Evolutionary conservation across 2,113 vertebrate genomes (phyloP).

Genomic region (Brachyhypopomus occidentalis): DNA sequence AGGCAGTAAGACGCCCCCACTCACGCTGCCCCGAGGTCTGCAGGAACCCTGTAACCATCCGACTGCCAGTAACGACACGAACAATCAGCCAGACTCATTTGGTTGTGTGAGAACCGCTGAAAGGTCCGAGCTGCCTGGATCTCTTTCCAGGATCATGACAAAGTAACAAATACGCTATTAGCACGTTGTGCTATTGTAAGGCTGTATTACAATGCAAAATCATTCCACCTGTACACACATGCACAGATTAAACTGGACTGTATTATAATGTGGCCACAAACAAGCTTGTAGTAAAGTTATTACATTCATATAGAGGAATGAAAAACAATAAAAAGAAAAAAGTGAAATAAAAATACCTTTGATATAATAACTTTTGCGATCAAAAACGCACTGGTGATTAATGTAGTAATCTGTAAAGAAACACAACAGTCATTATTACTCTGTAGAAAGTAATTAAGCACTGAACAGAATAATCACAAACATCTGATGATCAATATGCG

Average conservation of each 20-base stretch:
- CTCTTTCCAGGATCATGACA: background rate
- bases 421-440: background rate
- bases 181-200: too few species aligned
- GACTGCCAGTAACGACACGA: background rate
- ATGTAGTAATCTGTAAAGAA: conserved; percentile 86
- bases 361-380: conserved; percentile 94
- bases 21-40: too few species aligned
- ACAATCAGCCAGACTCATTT: background rate
- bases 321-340: background rate
- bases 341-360: conserved; percentile 76
- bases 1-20: background rate
- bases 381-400: conserved; percentile 90
- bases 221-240: background rate
- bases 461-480: too few species aligned
- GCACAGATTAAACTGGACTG: background rate
- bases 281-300: background rate
- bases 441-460: background rate
- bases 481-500: too few species aligned
- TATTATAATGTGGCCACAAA: background rate
- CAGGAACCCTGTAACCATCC: background rate
- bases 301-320: background rate
- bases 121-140: background rate
- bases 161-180: background rate
- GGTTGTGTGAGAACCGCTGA: background rate
- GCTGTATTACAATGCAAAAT: background rate